Conservation (phyloP, 2,113 vertebrate species). For the Alectura lathami region DNA sequence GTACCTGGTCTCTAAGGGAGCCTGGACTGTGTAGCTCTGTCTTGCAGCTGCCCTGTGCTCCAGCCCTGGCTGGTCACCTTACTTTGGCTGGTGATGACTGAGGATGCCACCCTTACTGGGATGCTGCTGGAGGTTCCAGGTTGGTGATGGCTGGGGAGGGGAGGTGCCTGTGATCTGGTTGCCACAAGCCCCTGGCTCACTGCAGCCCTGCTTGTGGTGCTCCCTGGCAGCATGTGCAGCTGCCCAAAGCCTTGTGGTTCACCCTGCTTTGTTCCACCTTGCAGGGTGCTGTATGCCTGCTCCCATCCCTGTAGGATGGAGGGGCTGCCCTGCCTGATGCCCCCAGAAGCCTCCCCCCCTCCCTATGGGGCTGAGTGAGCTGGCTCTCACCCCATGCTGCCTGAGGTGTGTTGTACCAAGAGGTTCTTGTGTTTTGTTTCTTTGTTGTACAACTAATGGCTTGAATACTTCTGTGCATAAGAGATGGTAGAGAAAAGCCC, state of each 20-base stretch:
- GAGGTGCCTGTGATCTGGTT: not conserved
- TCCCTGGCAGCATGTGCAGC: not conserved
- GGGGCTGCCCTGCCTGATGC: not conserved
- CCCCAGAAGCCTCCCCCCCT: not conserved
- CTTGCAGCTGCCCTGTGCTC: not conserved
- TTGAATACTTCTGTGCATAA: accelerated
- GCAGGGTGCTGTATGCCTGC: not conserved
- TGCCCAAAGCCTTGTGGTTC: not conserved
- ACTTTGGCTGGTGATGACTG: not conserved
- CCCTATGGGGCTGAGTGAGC: accelerated
- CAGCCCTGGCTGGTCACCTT: not conserved
- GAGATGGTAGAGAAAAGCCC: not conserved
- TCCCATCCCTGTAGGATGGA: not conserved
- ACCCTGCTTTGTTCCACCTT: not conserved
- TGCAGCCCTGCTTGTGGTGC: not conserved
- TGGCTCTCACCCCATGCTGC: not conserved
- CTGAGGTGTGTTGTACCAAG: too few species aligned
- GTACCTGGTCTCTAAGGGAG: accelerated
- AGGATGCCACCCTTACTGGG: not conserved
- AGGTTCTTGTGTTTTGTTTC: not conserved
- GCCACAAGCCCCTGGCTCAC: accelerated
- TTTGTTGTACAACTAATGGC: not conserved
- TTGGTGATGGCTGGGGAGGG: not conserved
- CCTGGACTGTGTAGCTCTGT: accelerated
- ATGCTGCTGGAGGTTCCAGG: not conserved